These are phyloP conservation scores for Colinus virginianus DNA, from an alignment of 2,113 vertebrate genomes.

Conservation along the genomic window DNA sequence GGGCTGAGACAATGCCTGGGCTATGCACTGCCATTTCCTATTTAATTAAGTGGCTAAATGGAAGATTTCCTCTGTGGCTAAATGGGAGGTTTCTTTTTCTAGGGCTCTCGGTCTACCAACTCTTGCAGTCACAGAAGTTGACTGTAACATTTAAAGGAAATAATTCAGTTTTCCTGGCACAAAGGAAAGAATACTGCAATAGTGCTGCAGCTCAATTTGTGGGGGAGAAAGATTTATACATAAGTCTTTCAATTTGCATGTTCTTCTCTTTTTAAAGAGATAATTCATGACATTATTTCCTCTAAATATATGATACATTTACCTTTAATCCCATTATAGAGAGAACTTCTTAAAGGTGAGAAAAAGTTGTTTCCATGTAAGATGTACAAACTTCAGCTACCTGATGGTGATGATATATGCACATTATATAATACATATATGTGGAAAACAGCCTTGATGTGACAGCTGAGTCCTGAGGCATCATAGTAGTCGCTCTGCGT, in stretches of 20 bases:
- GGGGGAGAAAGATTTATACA: conserved; percentile 1
- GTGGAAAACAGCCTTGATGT: conserved; percentile 75
- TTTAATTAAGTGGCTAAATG: conserved; percentile 70
- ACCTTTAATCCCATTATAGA: background rate
- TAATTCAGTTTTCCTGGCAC: conserved; percentile 14
- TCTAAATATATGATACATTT: background rate
- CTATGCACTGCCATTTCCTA: conserved; percentile 66
- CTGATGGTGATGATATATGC: conserved; percentile 35
- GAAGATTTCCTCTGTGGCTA: conserved; percentile 73
- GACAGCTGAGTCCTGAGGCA: conserved; percentile 75
- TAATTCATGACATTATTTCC: conserved; percentile 25
- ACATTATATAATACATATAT: conserved; percentile 47
- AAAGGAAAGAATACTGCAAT: conserved; percentile 30
- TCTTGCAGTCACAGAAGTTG: conserved; percentile 37
- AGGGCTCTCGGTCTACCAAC: conserved; percentile 41
- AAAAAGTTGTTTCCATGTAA: conserved; percentile 50
- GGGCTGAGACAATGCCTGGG: conserved; percentile 66
- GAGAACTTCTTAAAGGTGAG: background rate
- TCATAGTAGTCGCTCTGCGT: conserved; percentile 48
- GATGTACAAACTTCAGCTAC: conserved; percentile 65
- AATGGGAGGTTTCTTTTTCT: conserved; percentile 58
- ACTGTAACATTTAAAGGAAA: conserved; percentile 52
- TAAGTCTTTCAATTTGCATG: background rate
- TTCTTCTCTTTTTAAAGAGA: conserved; percentile 31
- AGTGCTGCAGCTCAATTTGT: background rate